Base-by-base conservation (phyloP, 1,140 invertebrate species). In the Drosophila burlai region DNA sequence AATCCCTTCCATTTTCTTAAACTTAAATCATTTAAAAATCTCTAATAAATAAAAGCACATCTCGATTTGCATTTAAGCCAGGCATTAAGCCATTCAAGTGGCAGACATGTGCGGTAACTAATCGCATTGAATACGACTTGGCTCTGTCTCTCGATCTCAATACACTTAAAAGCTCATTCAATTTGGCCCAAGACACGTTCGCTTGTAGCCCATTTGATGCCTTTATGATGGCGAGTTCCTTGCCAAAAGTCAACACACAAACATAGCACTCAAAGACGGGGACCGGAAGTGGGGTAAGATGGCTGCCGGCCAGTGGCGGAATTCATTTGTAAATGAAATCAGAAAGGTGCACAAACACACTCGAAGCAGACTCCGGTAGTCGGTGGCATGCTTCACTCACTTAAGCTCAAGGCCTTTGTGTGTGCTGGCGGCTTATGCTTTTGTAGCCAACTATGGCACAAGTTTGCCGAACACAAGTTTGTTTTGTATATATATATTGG, bases 311-410 rank as follows among this genome's bases (percentile, higher is more conserved):
- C 55, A 50, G 50, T 24, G 65, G 61, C 50, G 65, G 64, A 61
- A 81, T 76, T 81, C 80, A 83, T 87, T 89, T 81, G 84, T 89
- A 81, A 90, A 89, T 89, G 85, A 89, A 90, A 90, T 82, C 81
- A 84, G 80, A 84, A 81, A 90, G 85, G 78, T 79, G 59, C 47
- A 78, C 77, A 78, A 66, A 82, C 67, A 81, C 50, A 76, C 63
- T 45, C 63, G 63, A 49, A 58, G 40, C 40, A 55, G 18, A 47
- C 18, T 58, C 21, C 24, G 49, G 50, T 18, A 26, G 50, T 29
- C 66, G 42, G 34, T 31, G 66, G 42, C 62, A 66, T 75, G 64
- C 72, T 65, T 42, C 40, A 80, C 64, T 76, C 72, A 76, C 81
- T 81, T 84, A 57, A 84, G 61, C 59, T 62, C 45, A 59, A 50